Evolutionary conservation across 2,797 vertebrate genomes (phyloP), one percentile per base, ranked within the genome.

Genomic region (Spinus pinus): DNA sequence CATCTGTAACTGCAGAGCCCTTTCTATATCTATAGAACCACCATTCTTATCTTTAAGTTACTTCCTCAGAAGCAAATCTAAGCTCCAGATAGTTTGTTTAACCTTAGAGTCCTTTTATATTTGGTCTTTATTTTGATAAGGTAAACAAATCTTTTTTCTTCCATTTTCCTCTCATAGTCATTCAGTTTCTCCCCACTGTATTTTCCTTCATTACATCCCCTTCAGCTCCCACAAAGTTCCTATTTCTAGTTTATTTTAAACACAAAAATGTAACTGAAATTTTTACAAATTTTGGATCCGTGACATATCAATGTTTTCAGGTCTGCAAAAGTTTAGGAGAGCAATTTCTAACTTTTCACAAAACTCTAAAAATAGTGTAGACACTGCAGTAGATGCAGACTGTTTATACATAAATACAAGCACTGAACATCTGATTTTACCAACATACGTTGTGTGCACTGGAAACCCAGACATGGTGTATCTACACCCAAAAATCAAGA

Each of bases 371-470:
- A 72, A 54, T 47, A 90, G 60, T 22, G 41, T 58, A 81, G 56
- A 41, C 81, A 66, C 49, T 50, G 23, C 39, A 81, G 12, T 35
- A 91, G 57, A 88, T 78, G 65, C 73, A 92, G 73, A 94, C 47
- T 93, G 50, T 81, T 96, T 66, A 83, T 79, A 86, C 17, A 69
- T 33, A 94, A 88, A 93, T n/a, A 80, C 28, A 88, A 95, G 72
- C 73, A 84, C 17, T 57, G 37, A 92, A 87, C 46, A 80, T 81
- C 56, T 81, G 61, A 88, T 83, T 87, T 77, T 60, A 85, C 71
- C 81, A 82, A 91, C 64, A 62, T 66, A 61, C 2, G 0, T 35
- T 91, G 39, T 17, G 19, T 57, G 41, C 25, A 22, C 4, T 82
- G 49, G 37, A 75, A 92, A 93, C 44, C 33, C 51, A 93, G 62